These are phyloP conservation scores for Monodelphis domestica DNA, from an alignment of 2,797 vertebrate species.

Conservation along the genomic window DNA sequence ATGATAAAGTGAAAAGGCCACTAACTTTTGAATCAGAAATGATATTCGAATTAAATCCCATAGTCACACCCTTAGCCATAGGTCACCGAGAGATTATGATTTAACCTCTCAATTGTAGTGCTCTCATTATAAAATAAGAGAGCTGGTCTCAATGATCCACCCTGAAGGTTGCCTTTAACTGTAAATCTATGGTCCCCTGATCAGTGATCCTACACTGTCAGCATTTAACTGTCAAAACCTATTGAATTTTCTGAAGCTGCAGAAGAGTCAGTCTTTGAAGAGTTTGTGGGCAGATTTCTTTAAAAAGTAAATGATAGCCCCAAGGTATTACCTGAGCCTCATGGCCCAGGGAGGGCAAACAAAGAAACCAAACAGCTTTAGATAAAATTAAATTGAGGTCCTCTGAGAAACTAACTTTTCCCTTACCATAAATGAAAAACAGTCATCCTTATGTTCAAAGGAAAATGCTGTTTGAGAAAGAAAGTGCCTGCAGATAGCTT, in stretches of 20 bases:
- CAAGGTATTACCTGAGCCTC: neutral
- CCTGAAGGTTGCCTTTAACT: neutral
- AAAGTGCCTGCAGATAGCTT: neutral
- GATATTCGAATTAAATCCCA: neutral
- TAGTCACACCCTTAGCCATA: neutral
- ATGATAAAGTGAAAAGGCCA: neutral
- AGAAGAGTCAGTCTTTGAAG: neutral
- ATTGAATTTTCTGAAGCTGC: neutral
- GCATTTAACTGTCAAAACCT: neutral
- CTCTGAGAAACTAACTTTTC: neutral
- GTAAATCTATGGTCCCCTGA: neutral
- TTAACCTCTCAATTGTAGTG: neutral
- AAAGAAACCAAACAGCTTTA: neutral
- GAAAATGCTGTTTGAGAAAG: neutral
- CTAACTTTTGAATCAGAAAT: neutral
- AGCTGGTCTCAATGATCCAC: neutral
- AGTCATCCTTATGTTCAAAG: neutral
- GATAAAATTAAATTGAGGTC: neutral
- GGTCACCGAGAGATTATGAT: neutral
- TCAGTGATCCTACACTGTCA: neutral
- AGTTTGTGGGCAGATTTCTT: neutral
- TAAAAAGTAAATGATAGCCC: neutral
- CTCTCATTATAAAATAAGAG: neutral
- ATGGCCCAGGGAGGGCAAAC: neutral
- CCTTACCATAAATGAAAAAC: constrained; percentile 17